Percentiles rank a stretch among this genome's conserved stretches.
These are phyloP conservation scores for Nilaparvata lugens DNA, from an alignment of 1,140 invertebrate species.

Conservation along the genomic window DNA sequence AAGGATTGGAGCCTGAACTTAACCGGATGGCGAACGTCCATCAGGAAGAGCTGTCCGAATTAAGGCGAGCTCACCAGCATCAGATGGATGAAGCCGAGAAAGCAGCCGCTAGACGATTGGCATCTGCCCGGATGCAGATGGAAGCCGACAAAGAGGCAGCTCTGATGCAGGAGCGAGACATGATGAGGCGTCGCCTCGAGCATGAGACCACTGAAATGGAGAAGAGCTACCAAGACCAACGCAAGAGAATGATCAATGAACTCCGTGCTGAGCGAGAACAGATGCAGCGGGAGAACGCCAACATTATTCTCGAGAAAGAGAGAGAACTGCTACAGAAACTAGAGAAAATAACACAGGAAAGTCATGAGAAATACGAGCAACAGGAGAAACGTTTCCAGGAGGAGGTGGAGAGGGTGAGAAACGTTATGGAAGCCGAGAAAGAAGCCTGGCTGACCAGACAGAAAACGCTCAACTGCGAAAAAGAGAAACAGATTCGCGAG, in stretches of 20 bases:
- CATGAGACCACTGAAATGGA: slow-evolving; percentile 44
- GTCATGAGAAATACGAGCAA: slow-evolving; percentile 17
- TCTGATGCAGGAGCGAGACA: slow-evolving; percentile 38
- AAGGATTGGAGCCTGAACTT: slow-evolving; percentile 61
- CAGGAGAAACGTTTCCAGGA: slow-evolving; percentile 1
- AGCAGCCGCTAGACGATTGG: slow-evolving; percentile 40
- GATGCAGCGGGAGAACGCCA: slow-evolving; percentile 31
- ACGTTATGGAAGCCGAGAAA: slow-evolving; percentile 44
- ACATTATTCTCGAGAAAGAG: slow-evolving; percentile 19
- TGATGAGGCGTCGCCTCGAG: slow-evolving; percentile 37
- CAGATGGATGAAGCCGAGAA: slow-evolving; percentile 48
- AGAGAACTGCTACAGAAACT: slow-evolving; percentile 20
- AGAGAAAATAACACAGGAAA: slow-evolving; percentile 20
- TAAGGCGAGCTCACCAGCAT: slow-evolving; percentile 47
- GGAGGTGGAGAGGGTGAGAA: slow-evolving; percentile 44
- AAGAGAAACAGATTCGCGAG: slow-evolving; percentile 46
- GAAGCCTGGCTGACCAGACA: slow-evolving; percentile 45
- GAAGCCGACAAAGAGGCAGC: slow-evolving; percentile 40
- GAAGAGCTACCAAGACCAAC: slow-evolving; percentile 42
- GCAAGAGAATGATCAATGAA: slow-evolving; percentile 42
- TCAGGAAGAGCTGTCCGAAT: slow-evolving; percentile 46
- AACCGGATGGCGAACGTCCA: slow-evolving; percentile 52
- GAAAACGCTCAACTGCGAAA: slow-evolving; percentile 41
- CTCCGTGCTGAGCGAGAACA: slow-evolving; percentile 38
- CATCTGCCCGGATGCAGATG: slow-evolving; percentile 39